These are phyloP conservation scores for Bombyx mandarina DNA, from an alignment of 1,140 invertebrate species.

Conservation along the genomic window DNA sequence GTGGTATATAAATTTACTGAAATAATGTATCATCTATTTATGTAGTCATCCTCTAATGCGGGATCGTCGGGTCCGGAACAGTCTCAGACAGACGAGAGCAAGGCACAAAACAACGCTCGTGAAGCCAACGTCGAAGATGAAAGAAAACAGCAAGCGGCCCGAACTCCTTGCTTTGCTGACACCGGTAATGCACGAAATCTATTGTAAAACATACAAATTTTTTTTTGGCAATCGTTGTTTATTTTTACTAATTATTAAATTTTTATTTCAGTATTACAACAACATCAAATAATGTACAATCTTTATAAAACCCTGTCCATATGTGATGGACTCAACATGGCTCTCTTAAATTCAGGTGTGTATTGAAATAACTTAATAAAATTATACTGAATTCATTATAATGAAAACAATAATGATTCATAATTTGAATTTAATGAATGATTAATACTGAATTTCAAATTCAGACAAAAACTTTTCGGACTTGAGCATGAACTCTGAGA, in stretches of 20 bases:
- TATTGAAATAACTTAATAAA: not conserved
- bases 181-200: constrained; percentile 48
- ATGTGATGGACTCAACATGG: constrained; percentile 77
- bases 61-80: constrained; percentile 33
- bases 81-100: constrained; percentile 85
- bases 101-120: constrained; percentile 72
- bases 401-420: too few species aligned
- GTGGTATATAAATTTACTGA: not conserved
- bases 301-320: constrained; percentile 82
- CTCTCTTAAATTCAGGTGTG: constrained; percentile 65
- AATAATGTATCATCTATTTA: not conserved
- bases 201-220: not conserved
- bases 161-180: constrained; percentile 80
- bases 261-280: constrained; percentile 76
- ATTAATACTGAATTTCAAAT: not conserved
- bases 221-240: not conserved
- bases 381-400: too few species aligned
- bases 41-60: constrained; percentile 7
- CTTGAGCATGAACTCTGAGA: constrained; percentile 24
- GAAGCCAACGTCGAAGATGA: constrained; percentile 47
- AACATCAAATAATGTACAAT: constrained; percentile 85
- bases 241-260: constrained; percentile 1
- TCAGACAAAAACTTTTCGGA: constrained; percentile 18
- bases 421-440: too few species aligned
- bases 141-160: constrained; percentile 52